Base-by-base conservation (phyloP, 2,797 vertebrate species). In the Brachyalestes nurse region DNA sequence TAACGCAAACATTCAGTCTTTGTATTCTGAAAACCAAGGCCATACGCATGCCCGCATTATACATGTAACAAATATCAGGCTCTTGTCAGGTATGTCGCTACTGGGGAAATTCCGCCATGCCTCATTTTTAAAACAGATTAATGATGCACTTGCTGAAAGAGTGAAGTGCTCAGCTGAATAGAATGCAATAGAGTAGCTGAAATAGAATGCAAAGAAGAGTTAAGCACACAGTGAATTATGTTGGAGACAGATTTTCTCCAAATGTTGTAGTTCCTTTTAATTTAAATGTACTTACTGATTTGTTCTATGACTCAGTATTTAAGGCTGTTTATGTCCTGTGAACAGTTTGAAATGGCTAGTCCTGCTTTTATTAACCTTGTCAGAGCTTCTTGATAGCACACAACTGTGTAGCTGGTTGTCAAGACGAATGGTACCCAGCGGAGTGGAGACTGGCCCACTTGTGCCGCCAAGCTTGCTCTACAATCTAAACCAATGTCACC, bases 121-220 rank as follows among this genome's bases (percentile, higher is more conserved):
- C 21, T 55, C 28, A 66, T 69, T 25, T 13, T 57, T 77, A 57
- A 8, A 60, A 23, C 55, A 66, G 45, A 82, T 67, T 79, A 79
- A 82, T 76, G 72, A 58, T 65, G n/a, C 70, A 73, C 61, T 78
- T 57, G 78, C 55, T 25, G 57, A 75, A 69, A 57, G 60, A 25
- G 28, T 60, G 19, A 64, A 71, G 66, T 55, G 28, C 64, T 67
- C 51, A 51, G 60, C 14, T 13, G 5, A 55, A 28, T 9, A 53
- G 5, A 65, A 67, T 72, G 16, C 9, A 55, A 19, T 34, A 25
- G 34, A 64, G 17, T 13, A 53, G n/a, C 72, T 79, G 40, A 79
- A 34, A 34, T 34, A 34, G 34, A 34, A 34, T 34, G 34, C 34
- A 34, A 2, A 34, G 34, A 34, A 34, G 34, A 34, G 34, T 55